Evolutionary conservation across 2,113 vertebrate species (phyloP).

Genomic region (Ophiodon elongatus): DNA sequence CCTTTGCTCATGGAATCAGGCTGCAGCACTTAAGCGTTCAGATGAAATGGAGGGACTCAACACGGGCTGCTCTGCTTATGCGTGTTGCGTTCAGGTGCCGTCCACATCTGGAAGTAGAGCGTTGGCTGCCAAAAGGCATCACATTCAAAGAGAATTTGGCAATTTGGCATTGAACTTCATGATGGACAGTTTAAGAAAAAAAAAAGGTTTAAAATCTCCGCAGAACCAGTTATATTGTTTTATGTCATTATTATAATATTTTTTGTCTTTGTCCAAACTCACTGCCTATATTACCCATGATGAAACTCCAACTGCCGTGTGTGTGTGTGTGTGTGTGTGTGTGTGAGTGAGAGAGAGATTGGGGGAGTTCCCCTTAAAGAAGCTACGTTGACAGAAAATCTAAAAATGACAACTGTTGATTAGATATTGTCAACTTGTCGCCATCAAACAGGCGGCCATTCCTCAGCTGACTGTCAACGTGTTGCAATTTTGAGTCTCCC

Average conservation of each 20-base stretch:
- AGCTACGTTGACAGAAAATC: not conserved
- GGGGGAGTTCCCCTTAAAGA: not conserved
- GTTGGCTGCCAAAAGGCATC: not conserved
- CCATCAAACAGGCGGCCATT: not conserved
- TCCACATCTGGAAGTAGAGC: not conserved
- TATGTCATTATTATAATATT: no score
- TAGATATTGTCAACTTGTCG: no score
- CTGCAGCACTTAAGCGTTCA: not conserved
- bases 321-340: no score
- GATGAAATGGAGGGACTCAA: not conserved
- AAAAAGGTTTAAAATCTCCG: no score
- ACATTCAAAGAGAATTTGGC: not conserved
- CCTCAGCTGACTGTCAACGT: no score
- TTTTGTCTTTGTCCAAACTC: no score
- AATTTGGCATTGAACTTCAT: not conserved
- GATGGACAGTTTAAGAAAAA: not conserved
- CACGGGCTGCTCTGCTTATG: not conserved
- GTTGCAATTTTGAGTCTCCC: not conserved
- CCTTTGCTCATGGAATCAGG: not conserved
- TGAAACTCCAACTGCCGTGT: no score
- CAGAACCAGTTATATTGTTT: no score
- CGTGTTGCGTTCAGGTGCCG: constrained; percentile 5
- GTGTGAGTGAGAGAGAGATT: no score
- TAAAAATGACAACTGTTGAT: no score
- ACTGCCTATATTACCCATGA: no score